Conservation (phyloP, 2,888 invertebrate genomes). For the Choreutis nemorana region DNA sequence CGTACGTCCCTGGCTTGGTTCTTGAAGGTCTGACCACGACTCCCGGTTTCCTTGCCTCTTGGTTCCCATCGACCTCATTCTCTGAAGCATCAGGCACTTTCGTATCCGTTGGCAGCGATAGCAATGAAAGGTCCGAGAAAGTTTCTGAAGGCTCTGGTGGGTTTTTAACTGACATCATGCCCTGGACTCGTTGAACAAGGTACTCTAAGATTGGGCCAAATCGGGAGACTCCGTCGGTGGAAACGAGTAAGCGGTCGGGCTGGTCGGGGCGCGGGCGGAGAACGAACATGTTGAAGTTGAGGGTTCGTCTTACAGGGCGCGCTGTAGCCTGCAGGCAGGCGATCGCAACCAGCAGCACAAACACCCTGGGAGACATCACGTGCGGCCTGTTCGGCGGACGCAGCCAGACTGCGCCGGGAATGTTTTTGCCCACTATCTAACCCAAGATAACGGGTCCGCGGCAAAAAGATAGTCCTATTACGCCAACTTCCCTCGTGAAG, state of each 20-base stretch:
- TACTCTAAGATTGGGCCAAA: conserved; percentile 75
- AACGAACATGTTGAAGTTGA: conserved; percentile 57
- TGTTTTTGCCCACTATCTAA: conserved; percentile 52
- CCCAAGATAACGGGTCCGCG: conserved; percentile 53
- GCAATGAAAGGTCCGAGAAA: conserved; percentile 20
- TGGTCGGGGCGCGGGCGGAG: conserved; percentile 35
- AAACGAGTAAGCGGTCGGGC: conserved; percentile 32
- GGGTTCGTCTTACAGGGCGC: conserved; percentile 40
- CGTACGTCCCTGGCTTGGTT: conserved; percentile 47
- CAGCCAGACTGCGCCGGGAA: conserved; percentile 39
- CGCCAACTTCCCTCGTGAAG: too few species aligned
- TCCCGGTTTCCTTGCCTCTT: conserved; percentile 48
- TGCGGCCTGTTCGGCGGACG: conserved; percentile 33
- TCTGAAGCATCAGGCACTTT: conserved; percentile 34
- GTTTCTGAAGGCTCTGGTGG: conserved; percentile 61
- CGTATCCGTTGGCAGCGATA: conserved; percentile 10
- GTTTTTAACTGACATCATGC: conserved; percentile 72
- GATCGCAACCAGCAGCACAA: conserved; percentile 30
- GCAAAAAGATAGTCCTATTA: conserved; percentile 65
- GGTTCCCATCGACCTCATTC: conserved; percentile 54
- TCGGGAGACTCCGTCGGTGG: conserved; percentile 54
- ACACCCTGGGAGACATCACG: conserved; percentile 31
- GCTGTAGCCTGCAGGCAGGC: conserved; percentile 31
- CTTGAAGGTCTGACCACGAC: conserved; percentile 41
- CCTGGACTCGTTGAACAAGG: conserved; percentile 74